Base-by-base conservation (phyloP, 1,140 invertebrate species). In the Thalassaphorura encarpata region DNA sequence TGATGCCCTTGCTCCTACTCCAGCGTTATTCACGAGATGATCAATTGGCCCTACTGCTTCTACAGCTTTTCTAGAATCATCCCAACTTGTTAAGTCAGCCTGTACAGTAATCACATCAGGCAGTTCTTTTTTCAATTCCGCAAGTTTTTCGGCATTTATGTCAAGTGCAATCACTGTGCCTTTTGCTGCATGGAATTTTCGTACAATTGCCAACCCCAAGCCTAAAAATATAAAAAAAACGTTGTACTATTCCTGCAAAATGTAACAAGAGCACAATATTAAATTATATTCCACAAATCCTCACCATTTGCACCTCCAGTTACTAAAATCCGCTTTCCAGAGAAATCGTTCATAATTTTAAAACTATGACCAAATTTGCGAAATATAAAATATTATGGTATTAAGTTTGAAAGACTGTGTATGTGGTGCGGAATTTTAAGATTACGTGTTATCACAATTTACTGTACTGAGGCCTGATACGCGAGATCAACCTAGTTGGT, bases 11-110 rank as follows among this genome's bases (percentile, higher is more conserved):
- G 42, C 47, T 19, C 29, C 23, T 19, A 51, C 40, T 16, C 48
- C 55, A 11, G 56, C 56, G 41, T 58, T 58, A 27, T 58, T 58
- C 1, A 58, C 50, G 11, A 58, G 26, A 31, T 58, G 56, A 27
- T 58, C 50, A 36, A 58, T 36, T 16, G 41, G 28, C 1, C 15
- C 39, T 3, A 52, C 16, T 31, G 11, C 11, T 19, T 40, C 27
- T 1, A 53, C 18, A 11, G n/a, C n/a, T n/a, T n/a, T n/a, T n/a
- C n/a, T n/a, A n/a, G n/a, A n/a, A n/a, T n/a, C n/a, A n/a, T n/a
- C n/a, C n/a, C n/a, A n/a, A n/a, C n/a, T n/a, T n/a, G n/a, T n/a
- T n/a, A n/a, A n/a, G n/a, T 36, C n/a, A 8, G 33, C n/a, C n/a
- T n/a, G n/a, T n/a, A n/a, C n/a, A n/a, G n/a, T n/a, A n/a, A n/a